phyloP scores from a whole-genome alignment of 2,888 invertebrate species.

The Plusia festucae region DNA sequence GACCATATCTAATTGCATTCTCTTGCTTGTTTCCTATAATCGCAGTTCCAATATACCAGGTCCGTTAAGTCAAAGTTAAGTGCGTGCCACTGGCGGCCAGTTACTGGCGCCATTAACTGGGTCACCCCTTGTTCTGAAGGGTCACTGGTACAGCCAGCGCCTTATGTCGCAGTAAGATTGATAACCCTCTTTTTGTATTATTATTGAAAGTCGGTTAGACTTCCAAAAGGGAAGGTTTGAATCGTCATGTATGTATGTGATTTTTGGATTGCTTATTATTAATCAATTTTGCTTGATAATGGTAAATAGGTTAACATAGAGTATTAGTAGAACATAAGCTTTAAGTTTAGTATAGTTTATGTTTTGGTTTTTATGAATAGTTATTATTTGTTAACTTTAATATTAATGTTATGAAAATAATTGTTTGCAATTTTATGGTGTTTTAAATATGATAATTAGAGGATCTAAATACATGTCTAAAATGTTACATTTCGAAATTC shows the following conservation, averaged over 20 bases:
- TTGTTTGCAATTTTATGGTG: no score
- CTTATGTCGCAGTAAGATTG: conserved; percentile 1
- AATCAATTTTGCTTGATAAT: no score
- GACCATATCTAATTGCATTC: neutral
- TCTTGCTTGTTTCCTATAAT: neutral
- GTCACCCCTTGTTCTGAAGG: conserved; percentile 25
- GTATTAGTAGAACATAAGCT: no score
- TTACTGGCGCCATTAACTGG: conserved; percentile 42
- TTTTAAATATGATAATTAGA: no score
- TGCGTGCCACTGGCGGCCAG: conserved; percentile 28
- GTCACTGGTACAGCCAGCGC: conserved; percentile 29
- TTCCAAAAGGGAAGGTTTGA: neutral
- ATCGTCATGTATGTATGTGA: neutral
- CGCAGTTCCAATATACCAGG: neutral
- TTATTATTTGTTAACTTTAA: no score
- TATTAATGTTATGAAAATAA: no score
- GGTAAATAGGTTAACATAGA: no score
- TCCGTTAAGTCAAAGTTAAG: conserved; percentile 24
- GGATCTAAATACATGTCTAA: no score
- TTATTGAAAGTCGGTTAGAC: neutral
- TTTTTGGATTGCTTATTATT: no score
- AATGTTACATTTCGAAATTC: no score
- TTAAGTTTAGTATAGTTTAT: no score
- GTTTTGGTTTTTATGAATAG: no score
- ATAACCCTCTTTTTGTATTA: neutral